phyloP scores from a whole-genome alignment of 2,113 vertebrate genomes.

The Gambusia affinis region DNA sequence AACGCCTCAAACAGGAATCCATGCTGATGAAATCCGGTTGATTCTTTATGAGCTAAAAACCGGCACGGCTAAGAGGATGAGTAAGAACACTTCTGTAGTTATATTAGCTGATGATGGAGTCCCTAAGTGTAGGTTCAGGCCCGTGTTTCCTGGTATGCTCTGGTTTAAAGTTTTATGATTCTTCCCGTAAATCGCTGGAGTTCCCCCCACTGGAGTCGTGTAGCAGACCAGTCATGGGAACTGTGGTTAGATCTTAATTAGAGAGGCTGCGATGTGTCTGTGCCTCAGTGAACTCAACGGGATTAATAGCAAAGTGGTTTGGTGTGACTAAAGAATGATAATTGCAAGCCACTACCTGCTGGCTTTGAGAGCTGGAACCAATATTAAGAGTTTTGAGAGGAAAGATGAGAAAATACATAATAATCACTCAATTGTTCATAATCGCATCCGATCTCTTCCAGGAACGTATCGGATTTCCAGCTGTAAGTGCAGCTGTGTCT shows the following conservation, averaged over 20 bases:
- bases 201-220: slow-evolving; percentile 55
- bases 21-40: slow-evolving; percentile 14
- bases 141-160: slow-evolving; percentile 75
- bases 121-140: slow-evolving; percentile 70
- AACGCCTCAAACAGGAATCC: slow-evolving; percentile 47
- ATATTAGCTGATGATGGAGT: slow-evolving; percentile 63
- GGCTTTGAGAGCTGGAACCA: slow-evolving; percentile 20
- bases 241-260: slow-evolving; percentile 71
- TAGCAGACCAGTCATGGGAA: slow-evolving; percentile 61
- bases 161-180: slow-evolving; percentile 74
- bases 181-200: slow-evolving; percentile 73
- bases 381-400: slow-evolving; percentile 33
- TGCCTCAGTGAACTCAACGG: slow-evolving; percentile 37
- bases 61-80: slow-evolving; percentile 46
- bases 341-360: slow-evolving; percentile 41
- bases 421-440: neutral
- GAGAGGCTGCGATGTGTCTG: slow-evolving; percentile 56
- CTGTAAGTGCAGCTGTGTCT: slow-evolving; percentile 47
- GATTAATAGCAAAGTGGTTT: slow-evolving; percentile 55
- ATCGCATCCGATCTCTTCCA: slow-evolving; percentile 10
- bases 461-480: slow-evolving; percentile 23
- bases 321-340: slow-evolving; percentile 36
- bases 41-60: slow-evolving; percentile 48
- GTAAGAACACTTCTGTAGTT: slow-evolving; percentile 55
- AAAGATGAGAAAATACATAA: neutral